Percentiles rank a stretch among this genome's conserved stretches.
These are phyloP conservation scores for Quiscalus mexicanus DNA, from an alignment of 2,113 vertebrate genomes.

Conservation along the genomic window DNA sequence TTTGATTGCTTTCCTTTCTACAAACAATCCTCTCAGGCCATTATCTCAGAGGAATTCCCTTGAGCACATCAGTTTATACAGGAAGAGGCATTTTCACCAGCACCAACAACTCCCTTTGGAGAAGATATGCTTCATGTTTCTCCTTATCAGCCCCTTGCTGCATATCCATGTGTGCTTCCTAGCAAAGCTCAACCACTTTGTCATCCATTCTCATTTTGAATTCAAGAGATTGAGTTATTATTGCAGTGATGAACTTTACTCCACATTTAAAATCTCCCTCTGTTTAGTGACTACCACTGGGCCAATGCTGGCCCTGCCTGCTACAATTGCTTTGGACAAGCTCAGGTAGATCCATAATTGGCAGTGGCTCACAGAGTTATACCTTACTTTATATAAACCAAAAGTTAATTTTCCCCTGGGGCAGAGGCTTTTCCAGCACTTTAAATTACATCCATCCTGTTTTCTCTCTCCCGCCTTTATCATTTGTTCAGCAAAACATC, in stretches of 20 bases:
- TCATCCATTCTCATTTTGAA: not conserved
- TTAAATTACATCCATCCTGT: not conserved
- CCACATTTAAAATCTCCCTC: not conserved
- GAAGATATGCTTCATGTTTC: not conserved
- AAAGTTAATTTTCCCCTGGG: not conserved
- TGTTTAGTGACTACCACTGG: not conserved
- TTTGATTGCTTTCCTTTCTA: not conserved
- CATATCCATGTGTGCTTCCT: not conserved
- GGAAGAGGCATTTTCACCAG: not conserved
- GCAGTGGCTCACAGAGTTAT: not conserved
- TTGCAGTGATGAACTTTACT: not conserved
- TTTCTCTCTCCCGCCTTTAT: not conserved
- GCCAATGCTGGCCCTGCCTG: not conserved
- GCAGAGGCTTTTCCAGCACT: not conserved
- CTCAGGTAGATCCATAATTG: not conserved
- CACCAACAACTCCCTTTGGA: not conserved
- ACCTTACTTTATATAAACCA: not conserved
- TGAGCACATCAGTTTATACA: accelerated
- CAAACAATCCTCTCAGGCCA: not conserved
- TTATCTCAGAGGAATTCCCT: not conserved
- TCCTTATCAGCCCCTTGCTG: not conserved
- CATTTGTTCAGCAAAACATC: not conserved
- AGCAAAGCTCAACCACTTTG: not conserved
- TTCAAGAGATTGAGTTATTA: not conserved
- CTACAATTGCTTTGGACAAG: not conserved